Evolutionary conservation across 2,113 vertebrate species (phyloP).

Genomic region (Dendrocopos noguchii): DNA sequence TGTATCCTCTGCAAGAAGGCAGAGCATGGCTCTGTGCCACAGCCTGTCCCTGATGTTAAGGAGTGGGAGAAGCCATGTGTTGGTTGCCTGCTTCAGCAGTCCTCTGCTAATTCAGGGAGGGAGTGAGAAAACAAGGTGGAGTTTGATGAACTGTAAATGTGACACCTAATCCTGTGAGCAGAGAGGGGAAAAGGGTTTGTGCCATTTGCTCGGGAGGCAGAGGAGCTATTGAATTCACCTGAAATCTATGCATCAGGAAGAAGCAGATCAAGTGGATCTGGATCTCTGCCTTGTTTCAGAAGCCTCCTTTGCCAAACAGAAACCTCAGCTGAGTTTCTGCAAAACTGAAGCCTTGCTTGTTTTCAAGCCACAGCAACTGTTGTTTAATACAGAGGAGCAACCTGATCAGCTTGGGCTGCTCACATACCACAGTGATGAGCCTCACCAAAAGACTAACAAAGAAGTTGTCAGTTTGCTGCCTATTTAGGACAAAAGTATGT

Average conservation of each 20-base stretch:
- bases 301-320: not conserved
- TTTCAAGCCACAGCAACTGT: constrained; percentile 37
- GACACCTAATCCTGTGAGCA: constrained; percentile 52
- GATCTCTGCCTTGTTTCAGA: not conserved
- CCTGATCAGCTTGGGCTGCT: constrained; percentile 17
- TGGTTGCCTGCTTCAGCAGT: constrained; percentile 45
- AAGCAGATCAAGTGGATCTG: constrained; percentile 14
- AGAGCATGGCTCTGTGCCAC: constrained; percentile 72
- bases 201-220: not conserved
- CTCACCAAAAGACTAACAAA: not conserved
- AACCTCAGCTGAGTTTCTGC: constrained; percentile 46
- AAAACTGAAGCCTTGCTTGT: constrained; percentile 31
- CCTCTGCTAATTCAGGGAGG: constrained; percentile 56
- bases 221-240: constrained; percentile 25
- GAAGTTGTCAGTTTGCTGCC: not conserved
- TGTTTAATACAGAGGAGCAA: constrained; percentile 55
- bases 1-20: constrained; percentile 76
- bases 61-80: constrained; percentile 54
- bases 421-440: constrained; percentile 21
- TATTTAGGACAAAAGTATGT: not conserved
- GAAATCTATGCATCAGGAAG: constrained; percentile 19
- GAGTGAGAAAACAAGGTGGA: constrained; percentile 61
- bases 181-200: constrained; percentile 29
- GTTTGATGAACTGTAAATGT: constrained; percentile 63
- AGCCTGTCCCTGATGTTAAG: constrained; percentile 49